Conservation (phyloP, 2,113 vertebrate species). For the Callithrix jacchus region DNA sequence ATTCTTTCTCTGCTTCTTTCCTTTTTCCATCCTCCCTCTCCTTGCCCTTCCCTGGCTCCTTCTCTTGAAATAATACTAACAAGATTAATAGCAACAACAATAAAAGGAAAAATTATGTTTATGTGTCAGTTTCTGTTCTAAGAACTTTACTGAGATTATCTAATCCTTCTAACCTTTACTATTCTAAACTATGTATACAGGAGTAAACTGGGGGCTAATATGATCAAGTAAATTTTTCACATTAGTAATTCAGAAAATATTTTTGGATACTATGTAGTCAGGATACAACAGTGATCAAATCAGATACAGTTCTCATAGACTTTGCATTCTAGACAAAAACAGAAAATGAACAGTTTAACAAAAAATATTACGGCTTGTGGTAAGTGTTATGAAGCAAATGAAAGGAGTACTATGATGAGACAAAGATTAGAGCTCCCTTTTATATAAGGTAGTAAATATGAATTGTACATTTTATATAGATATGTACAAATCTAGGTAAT, state of each 20-base stretch:
- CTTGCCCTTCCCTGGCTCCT: neutral
- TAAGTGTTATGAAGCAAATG: neutral
- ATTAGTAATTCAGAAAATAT: neutral
- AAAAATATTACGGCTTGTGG: neutral
- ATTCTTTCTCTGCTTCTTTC: neutral
- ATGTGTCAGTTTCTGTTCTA: neutral
- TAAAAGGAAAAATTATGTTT: neutral
- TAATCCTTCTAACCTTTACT: neutral
- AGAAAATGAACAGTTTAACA: neutral
- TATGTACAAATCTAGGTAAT: neutral
- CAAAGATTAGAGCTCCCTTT: neutral
- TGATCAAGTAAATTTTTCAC: neutral
- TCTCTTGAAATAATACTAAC: neutral
- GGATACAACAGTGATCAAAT: neutral
- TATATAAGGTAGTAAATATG: neutral
- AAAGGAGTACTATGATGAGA: neutral
- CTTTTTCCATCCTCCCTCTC: neutral
- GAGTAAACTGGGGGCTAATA: neutral
- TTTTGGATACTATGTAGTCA: neutral
- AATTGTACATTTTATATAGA: neutral
- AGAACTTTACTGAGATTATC: neutral
- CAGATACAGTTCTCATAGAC: neutral
- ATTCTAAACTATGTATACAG: neutral
- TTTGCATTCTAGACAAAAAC: neutral
- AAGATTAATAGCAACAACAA: neutral